Evolutionary conservation across 2,797 vertebrate species (phyloP).

Genomic region (Sebastes melanostomus): DNA sequence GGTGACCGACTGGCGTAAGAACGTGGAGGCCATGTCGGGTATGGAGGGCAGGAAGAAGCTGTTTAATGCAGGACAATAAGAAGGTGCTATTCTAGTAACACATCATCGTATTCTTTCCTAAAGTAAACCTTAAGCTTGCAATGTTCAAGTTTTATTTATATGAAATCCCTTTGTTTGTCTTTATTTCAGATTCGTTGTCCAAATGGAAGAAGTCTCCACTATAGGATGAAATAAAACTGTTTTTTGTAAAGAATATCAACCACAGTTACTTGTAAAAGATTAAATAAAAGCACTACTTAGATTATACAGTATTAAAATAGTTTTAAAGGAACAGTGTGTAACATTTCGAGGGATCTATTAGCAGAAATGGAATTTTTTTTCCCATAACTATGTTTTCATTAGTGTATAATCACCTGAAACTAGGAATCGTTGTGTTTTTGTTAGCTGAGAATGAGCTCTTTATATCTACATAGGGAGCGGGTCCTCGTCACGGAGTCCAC

Average conservation of each 20-base stretch:
- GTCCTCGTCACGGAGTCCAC: too few species aligned
- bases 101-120: background rate
- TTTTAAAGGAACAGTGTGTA: background rate
- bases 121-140: background rate
- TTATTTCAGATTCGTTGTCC: conserved; percentile 7
- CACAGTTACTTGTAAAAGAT: background rate
- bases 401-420: too few species aligned
- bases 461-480: too few species aligned
- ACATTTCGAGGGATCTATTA: too few species aligned
- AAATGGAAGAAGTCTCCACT: conserved; percentile 1
- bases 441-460: too few species aligned
- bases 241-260: conserved; percentile 27
- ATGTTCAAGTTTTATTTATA: background rate
- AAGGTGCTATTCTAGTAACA: background rate
- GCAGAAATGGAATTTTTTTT: too few species aligned
- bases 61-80: conserved; percentile 71
- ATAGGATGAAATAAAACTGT: conserved; percentile 18
- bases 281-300: background rate
- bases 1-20: conserved; percentile 83
- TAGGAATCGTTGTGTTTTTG: too few species aligned
- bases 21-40: conserved; percentile 82
- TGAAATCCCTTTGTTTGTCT: background rate
- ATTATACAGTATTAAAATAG: background rate
- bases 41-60: conserved; percentile 85
- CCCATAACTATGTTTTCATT: too few species aligned